A percentile compares a stretch with the other conserved stretches of the same genome.
Conservation (phyloP, 2,888 invertebrate species). For the Coleophora flavipennella region DNA sequence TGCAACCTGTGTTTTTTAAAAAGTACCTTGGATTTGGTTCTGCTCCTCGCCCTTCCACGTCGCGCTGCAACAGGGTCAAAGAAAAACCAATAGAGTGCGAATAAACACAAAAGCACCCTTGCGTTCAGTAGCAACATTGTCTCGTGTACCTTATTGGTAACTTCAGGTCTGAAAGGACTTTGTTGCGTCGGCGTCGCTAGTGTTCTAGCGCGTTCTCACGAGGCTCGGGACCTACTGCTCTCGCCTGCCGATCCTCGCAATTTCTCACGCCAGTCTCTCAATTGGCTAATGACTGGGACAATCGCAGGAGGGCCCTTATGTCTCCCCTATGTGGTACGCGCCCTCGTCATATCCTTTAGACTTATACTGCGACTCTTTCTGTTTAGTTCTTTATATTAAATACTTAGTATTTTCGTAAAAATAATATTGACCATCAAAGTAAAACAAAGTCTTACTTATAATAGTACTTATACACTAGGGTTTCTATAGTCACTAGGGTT, state of each 20-base stretch:
- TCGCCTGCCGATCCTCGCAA: slow-evolving; percentile 17
- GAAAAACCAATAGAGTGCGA: slow-evolving; percentile 34
- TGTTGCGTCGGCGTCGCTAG: slow-evolving; percentile 6
- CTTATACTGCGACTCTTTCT: slow-evolving; percentile 22
- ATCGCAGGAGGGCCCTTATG: slow-evolving; percentile 54
- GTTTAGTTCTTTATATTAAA: too few relatives aligned
- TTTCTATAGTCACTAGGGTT: too few relatives aligned
- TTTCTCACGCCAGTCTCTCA: slow-evolving; percentile 54
- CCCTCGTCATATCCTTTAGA: slow-evolving; percentile 50
- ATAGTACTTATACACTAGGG: too few relatives aligned
- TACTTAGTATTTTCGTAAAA: too few relatives aligned
- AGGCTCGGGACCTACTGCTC: slow-evolving; percentile 38
- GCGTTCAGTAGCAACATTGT: slow-evolving; percentile 40
- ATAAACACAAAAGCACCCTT: slow-evolving; percentile 27
- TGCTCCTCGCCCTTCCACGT: slow-evolving; percentile 79
- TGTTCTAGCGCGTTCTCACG: slow-evolving; percentile 28
- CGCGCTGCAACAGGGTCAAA: slow-evolving; percentile 61
- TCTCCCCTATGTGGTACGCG: slow-evolving; percentile 51
- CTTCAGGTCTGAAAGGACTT: background rate
- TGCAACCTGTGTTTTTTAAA: background rate
- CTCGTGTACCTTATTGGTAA: background rate
- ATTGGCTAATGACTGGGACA: slow-evolving; percentile 62
- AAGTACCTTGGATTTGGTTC: slow-evolving; percentile 82
- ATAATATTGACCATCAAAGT: too few relatives aligned
- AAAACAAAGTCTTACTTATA: too few relatives aligned